phyloP scores from a whole-genome alignment of 2,797 vertebrate species.

The Iguana delicatissima region DNA sequence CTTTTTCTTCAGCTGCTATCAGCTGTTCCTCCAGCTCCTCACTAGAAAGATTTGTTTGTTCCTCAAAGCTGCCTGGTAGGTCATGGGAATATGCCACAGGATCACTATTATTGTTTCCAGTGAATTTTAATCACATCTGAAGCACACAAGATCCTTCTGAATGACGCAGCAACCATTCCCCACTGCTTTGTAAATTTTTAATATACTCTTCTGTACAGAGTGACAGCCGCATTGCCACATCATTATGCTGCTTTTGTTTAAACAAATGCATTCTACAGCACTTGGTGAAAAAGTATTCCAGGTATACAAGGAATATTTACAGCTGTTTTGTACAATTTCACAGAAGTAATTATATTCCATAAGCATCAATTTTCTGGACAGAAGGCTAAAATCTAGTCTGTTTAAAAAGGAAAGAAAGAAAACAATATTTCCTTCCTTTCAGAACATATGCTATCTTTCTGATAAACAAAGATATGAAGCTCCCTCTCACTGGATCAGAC shows the following conservation, averaged over 20 bases:
- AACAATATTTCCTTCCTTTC: constrained; percentile 35
- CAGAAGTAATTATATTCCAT: constrained; percentile 1
- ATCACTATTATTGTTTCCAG: background rate
- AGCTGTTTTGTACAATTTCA: constrained; percentile 55
- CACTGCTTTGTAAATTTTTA: background rate
- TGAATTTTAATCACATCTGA: constrained; percentile 19
- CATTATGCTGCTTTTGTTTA: background rate
- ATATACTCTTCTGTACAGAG: constrained; percentile 2
- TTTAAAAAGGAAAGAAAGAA: background rate
- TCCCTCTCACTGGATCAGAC: background rate
- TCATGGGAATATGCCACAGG: constrained; percentile 19
- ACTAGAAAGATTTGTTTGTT: constrained; percentile 3
- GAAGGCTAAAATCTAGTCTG: background rate
- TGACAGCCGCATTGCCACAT: constrained; percentile 31
- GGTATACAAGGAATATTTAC: constrained; percentile 27
- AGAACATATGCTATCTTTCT: background rate
- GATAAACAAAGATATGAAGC: background rate
- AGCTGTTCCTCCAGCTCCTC: background rate
- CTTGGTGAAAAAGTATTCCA: background rate
- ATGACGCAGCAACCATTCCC: background rate
- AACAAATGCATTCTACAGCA: constrained; percentile 24
- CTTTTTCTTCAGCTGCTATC: constrained; percentile 22
- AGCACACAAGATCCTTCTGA: background rate
- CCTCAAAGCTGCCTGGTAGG: constrained; percentile 14
- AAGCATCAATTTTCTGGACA: constrained; percentile 32